These are phyloP conservation scores for Hydrocynus forskahlii DNA, from an alignment of 2,797 vertebrate genomes.

Conservation along the genomic window DNA sequence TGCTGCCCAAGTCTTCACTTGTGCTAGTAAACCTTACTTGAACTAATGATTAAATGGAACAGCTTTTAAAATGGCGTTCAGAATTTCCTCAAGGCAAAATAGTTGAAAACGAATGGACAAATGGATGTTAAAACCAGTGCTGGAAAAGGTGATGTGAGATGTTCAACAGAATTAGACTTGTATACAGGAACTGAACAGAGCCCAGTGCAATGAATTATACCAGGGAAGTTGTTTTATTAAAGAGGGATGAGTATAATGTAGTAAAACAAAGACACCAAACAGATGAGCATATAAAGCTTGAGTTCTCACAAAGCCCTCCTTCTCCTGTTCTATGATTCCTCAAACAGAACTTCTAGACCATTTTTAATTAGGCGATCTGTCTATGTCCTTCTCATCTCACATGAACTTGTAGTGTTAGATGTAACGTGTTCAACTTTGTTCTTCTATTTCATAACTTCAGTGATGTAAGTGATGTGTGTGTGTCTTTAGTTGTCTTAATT, in stretches of 20 bases:
- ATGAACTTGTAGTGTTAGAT: background rate
- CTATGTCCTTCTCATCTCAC: background rate
- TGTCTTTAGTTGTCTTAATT: slow-evolving; percentile 1
- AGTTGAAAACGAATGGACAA: no score
- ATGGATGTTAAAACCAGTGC: no score
- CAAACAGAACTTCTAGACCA: background rate
- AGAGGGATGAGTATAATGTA: background rate
- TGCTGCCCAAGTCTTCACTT: no score
- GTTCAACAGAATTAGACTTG: background rate
- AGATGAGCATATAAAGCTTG: background rate
- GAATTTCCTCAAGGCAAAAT: no score
- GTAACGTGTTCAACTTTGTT: background rate
- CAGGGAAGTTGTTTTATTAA: background rate
- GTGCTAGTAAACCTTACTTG: no score
- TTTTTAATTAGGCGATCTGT: background rate
- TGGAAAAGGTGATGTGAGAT: background rate
- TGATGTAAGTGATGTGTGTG: background rate
- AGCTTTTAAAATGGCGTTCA: no score
- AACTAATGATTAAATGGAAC: no score
- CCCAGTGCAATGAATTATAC: background rate
- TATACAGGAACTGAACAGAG: background rate
- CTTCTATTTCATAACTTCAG: background rate
- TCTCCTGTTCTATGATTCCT: background rate
- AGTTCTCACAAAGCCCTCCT: background rate
- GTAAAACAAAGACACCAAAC: background rate